phyloP scores from a whole-genome alignment of 2,888 invertebrate species.

The Dioctria linearis region DNA sequence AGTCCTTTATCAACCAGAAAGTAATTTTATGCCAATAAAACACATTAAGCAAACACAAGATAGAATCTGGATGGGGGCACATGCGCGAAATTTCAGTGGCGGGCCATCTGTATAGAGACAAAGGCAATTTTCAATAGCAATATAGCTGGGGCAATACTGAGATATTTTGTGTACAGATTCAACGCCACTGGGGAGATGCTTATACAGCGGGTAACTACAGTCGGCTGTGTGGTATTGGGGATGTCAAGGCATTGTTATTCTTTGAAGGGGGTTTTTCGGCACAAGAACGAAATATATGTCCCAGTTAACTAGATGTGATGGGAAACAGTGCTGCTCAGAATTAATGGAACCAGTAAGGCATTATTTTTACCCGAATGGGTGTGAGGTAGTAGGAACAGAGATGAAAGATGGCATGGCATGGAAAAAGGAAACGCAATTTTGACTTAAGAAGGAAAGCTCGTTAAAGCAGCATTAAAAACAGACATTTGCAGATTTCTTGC shows the following conservation, averaged over 20 bases:
- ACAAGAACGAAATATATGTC: constrained; percentile 48
- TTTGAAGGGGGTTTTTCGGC: constrained; percentile 44
- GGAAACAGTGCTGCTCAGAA: constrained; percentile 48
- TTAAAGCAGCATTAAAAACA: constrained; percentile 48
- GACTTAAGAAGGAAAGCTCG: constrained; percentile 43
- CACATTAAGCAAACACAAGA: constrained; percentile 58
- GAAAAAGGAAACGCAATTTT: constrained; percentile 34
- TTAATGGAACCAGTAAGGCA: constrained; percentile 46
- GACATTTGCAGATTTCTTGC: constrained; percentile 37
- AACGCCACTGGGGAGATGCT: constrained; percentile 31
- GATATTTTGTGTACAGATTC: constrained; percentile 39
- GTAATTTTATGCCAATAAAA: constrained; percentile 59
- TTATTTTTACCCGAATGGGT: not conserved
- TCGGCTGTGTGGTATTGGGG: constrained; percentile 18
- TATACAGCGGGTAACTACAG: not conserved
- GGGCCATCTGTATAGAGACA: constrained; percentile 12
- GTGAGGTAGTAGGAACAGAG: not conserved
- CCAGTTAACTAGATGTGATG: constrained; percentile 50
- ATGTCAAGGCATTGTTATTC: constrained; percentile 50
- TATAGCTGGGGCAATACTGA: not conserved
- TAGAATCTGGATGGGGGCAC: constrained; percentile 39
- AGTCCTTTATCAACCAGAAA: constrained; percentile 59
- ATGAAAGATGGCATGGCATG: constrained; percentile 24
- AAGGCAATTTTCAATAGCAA: constrained; percentile 38
- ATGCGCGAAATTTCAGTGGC: constrained; percentile 45